Conservation (phyloP, 2,113 vertebrate genomes). For the Ceuthmochares aereus region DNA sequence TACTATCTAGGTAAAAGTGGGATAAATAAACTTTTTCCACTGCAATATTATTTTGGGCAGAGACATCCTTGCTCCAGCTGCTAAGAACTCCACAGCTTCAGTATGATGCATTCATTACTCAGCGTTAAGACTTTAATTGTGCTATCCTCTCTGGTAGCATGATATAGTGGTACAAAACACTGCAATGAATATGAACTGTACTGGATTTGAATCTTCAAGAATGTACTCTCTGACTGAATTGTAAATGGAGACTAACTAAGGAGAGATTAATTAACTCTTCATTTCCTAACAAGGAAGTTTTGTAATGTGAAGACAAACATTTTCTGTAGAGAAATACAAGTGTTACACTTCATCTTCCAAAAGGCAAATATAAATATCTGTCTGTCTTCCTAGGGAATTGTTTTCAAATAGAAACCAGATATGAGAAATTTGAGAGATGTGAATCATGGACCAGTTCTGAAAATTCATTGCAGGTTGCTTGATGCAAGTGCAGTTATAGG, state of each 20-base stretch:
- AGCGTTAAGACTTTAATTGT: slow-evolving; percentile 36
- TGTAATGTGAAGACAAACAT: slow-evolving; percentile 19
- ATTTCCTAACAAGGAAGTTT: slow-evolving; percentile 18
- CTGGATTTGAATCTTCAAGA: slow-evolving; percentile 37
- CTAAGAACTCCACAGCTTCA: neutral
- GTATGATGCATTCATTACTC: slow-evolving; percentile 6
- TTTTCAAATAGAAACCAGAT: neutral
- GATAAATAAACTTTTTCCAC: neutral
- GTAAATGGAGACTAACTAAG: slow-evolving; percentile 34
- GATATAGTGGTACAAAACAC: slow-evolving; percentile 14
- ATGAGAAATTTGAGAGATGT: neutral
- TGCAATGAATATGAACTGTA: slow-evolving; percentile 1
- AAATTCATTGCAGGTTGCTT: neutral
- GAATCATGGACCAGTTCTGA: neutral
- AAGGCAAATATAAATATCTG: neutral
- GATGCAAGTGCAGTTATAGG: neutral
- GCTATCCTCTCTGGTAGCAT: slow-evolving; percentile 17
- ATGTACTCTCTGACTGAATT: slow-evolving; percentile 24
- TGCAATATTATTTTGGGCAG: neutral
- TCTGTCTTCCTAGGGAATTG: neutral
- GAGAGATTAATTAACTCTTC: slow-evolving; percentile 54
- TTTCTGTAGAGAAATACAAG: neutral
- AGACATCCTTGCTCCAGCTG: neutral
- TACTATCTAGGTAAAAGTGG: neutral
- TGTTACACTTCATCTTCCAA: neutral